Base-by-base conservation (phyloP, 2,113 vertebrate species). In the Centropus unirufus region DNA sequence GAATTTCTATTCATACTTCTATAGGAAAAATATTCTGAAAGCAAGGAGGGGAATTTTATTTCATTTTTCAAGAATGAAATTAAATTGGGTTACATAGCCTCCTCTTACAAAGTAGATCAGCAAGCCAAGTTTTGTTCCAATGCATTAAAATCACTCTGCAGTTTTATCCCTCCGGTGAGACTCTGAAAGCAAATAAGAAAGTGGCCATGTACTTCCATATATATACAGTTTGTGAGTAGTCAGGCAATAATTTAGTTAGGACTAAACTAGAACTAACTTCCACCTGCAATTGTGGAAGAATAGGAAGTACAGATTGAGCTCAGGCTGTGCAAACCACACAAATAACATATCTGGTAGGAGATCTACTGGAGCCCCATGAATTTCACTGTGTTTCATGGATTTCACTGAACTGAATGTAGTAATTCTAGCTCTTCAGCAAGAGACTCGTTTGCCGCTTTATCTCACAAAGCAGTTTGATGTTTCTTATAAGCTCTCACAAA, bases 1-100 rank as follows among this genome's bases (percentile, higher is more conserved):
- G 64, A 47, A 79, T 44, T 73, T 54, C 36, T 57, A 44, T 69
- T 90, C 29, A 5, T 78, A 27, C 14, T 87, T 82, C 26, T 46
- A 68, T 79, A 79, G 87, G 9, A 8, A 81, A 92, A 92, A 57
- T 57, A 78, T 75, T 84, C 57, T 52, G 57, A 89, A 92, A 42
- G 30, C 12, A 52, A 46, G 14, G 5, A 54, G 19, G 17, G 3
- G 3, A 64, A 46, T 84, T 61, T 54, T 7, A 34, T 77, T 92
- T 62, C 12, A 61, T 73, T 66, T 79, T 69, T 40, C 39, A 36
- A 27, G 44, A 54, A 22, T 54, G 68, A 30, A 39, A 64, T 58
- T 90, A 44, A n/a, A 32, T 86, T 82, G 86, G 26, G 1, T 74
- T 92, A 40, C 20, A 5, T 27, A 66, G 42, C 19, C 47, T 21